Conservation (phyloP, 2,888 invertebrate genomes). For the Hydrotaea cyrtoneurina region DNA sequence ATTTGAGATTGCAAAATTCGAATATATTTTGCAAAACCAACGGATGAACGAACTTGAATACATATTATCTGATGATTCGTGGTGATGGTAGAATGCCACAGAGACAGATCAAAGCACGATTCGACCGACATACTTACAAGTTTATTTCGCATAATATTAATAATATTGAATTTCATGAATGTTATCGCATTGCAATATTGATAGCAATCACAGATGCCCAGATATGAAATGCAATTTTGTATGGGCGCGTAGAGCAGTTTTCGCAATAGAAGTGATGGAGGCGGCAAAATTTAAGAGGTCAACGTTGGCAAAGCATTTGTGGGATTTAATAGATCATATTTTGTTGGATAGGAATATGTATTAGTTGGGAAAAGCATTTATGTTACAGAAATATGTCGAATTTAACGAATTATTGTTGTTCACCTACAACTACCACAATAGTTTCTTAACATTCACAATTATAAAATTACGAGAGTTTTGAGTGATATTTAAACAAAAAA, state of each 20-base stretch:
- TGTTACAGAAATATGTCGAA: too few species aligned
- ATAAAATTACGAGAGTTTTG: too few species aligned
- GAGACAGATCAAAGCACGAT: not conserved
- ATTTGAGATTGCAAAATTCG: slow-evolving; percentile 50
- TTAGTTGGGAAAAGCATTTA: too few species aligned
- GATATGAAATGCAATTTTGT: not conserved
- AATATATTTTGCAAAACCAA: slow-evolving; percentile 23
- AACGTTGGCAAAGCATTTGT: not conserved
- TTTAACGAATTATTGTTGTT: too few species aligned
- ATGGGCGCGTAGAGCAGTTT: not conserved
- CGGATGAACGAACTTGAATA: not conserved
- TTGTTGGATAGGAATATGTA: too few species aligned
- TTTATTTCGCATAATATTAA: slow-evolving; percentile 39
- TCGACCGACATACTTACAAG: not conserved
- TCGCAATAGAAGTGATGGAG: not conserved
- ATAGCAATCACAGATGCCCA: not conserved
- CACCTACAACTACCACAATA: too few species aligned
- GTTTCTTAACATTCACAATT: too few species aligned
- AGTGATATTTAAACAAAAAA: too few species aligned
- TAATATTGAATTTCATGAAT: slow-evolving; percentile 58
- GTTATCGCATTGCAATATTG: slow-evolving; percentile 22
- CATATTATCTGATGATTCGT: not conserved
- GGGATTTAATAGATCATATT: too few species aligned
- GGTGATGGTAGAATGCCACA: not conserved
- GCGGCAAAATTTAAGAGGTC: not conserved